A percentile compares a stretch with the other conserved stretches of the same genome.
These are phyloP conservation scores for Apodemus speciosus DNA, from an alignment of 2,113 vertebrate genomes.

Conservation along the genomic window DNA sequence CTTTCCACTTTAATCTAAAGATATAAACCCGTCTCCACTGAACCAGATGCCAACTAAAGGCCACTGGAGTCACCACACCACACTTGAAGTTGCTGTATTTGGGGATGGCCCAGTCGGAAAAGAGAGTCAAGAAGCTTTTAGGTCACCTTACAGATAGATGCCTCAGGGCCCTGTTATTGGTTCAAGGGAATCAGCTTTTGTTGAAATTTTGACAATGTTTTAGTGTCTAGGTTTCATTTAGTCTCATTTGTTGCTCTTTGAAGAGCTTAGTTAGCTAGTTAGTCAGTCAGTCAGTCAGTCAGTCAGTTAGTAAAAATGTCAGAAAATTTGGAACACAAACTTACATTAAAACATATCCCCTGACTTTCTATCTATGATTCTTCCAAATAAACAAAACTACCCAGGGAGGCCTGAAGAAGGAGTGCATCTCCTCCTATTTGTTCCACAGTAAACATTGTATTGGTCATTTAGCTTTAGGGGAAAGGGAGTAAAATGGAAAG, in stretches of 20 bases:
- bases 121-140: conserved; percentile 31
- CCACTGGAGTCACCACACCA: conserved; percentile 69
- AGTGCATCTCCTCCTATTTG: conserved; percentile 77
- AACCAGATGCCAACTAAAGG: conserved; percentile 74
- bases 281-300: background rate
- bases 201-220: conserved; percentile 86
- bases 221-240: conserved; percentile 86
- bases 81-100: conserved; percentile 66
- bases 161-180: conserved; percentile 77
- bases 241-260: conserved; percentile 81
- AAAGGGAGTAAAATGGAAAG: background rate
- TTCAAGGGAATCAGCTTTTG: conserved; percentile 82
- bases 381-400: conserved; percentile 84
- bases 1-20: conserved; percentile 11
- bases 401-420: conserved; percentile 77
- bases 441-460: conserved; percentile 32
- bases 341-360: conserved; percentile 84
- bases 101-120: conserved; percentile 57
- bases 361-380: conserved; percentile 85
- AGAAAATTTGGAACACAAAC: conserved; percentile 87
- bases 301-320: conserved; percentile 77
- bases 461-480: background rate
- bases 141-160: conserved; percentile 58
- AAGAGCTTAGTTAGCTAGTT: conserved; percentile 72
- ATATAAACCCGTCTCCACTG: conserved; percentile 62